Evolutionary conservation across 64 coral and sea anemone genomes (phyloP).

Genomic region (Dendronephthya gigantea): DNA sequence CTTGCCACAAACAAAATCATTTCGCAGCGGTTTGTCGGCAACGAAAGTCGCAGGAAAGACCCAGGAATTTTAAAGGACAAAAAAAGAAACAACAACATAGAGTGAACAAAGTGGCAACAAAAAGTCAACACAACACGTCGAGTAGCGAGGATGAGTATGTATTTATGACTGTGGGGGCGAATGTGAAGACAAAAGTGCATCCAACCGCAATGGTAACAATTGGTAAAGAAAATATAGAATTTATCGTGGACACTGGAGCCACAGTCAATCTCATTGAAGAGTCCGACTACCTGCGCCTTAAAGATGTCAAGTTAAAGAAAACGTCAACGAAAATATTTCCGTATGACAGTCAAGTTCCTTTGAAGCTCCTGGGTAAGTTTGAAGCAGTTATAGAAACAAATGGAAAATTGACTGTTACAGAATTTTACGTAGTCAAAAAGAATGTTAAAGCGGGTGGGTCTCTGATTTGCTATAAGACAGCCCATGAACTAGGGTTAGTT

Average conservation of each 20-base stretch:
- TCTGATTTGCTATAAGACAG: neutral
- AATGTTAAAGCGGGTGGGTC: neutral
- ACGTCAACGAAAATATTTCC: slow-evolving; percentile 1
- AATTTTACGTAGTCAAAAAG: neutral
- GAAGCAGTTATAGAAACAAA: neutral
- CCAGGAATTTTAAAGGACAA: neutral
- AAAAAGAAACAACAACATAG: neutral
- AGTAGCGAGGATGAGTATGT: neutral
- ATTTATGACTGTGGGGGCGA: neutral
- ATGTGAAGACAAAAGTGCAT: neutral
- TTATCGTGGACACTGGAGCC: neutral
- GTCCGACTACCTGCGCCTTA: neutral
- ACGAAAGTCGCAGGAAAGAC: neutral
- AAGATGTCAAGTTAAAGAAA: neutral
- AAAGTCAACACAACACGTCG: neutral
- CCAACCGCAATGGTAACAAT: neutral
- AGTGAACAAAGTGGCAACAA: neutral
- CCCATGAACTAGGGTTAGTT: neutral
- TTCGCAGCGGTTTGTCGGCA: neutral
- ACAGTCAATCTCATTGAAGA: neutral
- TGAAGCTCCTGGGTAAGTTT: slow-evolving; percentile 9
- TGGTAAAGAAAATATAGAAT: neutral
- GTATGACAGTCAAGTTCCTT: neutral
- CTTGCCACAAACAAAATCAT: neutral
- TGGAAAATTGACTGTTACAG: neutral